Base-by-base conservation (phyloP, 2,888 invertebrate genomes). In the Lithophane semibrunnea region DNA sequence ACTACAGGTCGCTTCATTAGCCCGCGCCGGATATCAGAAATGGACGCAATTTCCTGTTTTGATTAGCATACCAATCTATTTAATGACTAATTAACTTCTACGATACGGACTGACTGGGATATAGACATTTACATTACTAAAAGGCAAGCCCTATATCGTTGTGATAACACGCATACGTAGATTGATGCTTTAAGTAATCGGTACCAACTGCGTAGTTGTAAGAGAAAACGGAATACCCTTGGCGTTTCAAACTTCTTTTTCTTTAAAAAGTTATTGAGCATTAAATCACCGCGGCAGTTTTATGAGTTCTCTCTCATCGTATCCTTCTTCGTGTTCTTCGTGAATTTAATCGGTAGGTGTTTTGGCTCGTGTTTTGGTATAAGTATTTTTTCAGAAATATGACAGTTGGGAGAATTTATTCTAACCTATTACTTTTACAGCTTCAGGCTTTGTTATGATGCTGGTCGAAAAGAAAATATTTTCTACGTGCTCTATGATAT, bases 401-500 rank as follows among this genome's bases (percentile, higher is more conserved):
- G 47, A 24, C 42, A 47, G 24, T 52, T 58, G 10, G 21, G n/a
- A 24, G 29, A 24, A 47, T 61, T 72, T 72, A 61, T 80, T 47
- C 16, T 54, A 54, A 37, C 21, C 21, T 56, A 61, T 61, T 37
- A 56, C 47, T 72, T 78, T 63, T 79, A 60, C 49, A 56, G 49
- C 64, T 79, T 61, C 69, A 73, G 65, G 47, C 21, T 61, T 65
- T 79, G 68, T 73, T 73, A 73, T 63, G 69, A 75, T 61, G 44
- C 84, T 85, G 80, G 69, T 70, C 29, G 75, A 83, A 82, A 87
- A 86, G 81, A 91, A 91, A 91, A 92, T 92, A 91, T 92, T 91
- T 92, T 91, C 88, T 87, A 89, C 86, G 88, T 83, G 84, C 86
- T 61, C 80, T 90, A 86, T 89, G 89, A 90, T 92, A 93, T 92